Percentiles rank a stretch among this genome's conserved stretches.
phyloP scores from a whole-genome alignment of 2,888 invertebrate genomes.

The Nephrotoma appendiculata region DNA sequence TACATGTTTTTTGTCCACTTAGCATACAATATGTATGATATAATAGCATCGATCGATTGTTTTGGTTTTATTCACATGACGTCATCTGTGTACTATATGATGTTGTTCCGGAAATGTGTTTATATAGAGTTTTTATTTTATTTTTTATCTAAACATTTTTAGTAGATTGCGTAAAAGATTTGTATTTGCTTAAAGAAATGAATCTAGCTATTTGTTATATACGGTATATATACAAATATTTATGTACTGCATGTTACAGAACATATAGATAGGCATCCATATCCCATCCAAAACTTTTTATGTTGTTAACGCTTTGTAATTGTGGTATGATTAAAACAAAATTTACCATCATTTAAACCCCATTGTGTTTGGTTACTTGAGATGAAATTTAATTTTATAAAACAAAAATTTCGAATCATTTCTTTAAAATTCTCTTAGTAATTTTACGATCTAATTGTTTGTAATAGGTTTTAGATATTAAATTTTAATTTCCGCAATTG shows the following conservation, averaged over 20 bases:
- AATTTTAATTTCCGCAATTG: not conserved
- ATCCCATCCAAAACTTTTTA: not conserved
- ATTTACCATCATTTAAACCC: not conserved
- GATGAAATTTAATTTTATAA: not conserved
- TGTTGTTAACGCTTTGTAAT: not conserved
- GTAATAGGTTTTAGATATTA: not conserved
- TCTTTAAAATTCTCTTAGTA: not conserved
- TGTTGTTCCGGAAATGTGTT: not conserved
- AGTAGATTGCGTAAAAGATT: not conserved
- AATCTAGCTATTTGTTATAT: not conserved
- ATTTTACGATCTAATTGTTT: not conserved
- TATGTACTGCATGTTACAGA: not conserved
- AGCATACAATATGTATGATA: not conserved
- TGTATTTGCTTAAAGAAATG: not conserved
- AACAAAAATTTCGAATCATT: not conserved
- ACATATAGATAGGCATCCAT: not conserved
- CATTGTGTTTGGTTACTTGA: not conserved
- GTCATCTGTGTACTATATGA: not conserved
- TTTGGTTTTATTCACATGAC: not conserved
- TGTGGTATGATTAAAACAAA: not conserved
- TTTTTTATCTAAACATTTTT: not conserved
- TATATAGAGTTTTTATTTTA: not conserved
- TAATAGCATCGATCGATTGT: not conserved
- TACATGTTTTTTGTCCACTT: not conserved
- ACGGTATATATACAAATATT: not conserved